Evolutionary conservation across 2,113 vertebrate genomes (phyloP).

Genomic region (Tupaia chinensis): DNA sequence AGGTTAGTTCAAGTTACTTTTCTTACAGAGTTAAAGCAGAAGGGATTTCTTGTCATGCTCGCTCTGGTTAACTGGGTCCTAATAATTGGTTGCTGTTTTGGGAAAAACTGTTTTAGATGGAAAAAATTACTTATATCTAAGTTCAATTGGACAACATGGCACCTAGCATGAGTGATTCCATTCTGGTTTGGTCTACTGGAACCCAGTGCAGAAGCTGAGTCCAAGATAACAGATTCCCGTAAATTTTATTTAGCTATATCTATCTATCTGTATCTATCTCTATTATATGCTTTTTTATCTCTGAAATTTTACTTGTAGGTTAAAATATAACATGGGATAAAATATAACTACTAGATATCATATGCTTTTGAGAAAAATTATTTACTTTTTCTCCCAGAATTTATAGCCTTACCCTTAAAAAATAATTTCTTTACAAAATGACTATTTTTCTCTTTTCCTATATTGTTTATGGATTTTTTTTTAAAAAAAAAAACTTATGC

Average conservation of each 20-base stretch:
- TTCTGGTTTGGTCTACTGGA: not conserved
- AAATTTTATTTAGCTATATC: not conserved
- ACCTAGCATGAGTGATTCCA: not conserved
- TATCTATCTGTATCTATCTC: no score
- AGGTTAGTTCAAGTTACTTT: not conserved
- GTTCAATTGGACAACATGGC: not conserved
- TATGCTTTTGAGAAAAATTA: slow-evolving; percentile 57
- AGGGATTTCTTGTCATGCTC: not conserved
- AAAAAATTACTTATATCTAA: not conserved
- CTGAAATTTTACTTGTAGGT: no score
- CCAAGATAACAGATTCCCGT: not conserved
- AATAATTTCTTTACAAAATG: slow-evolving; percentile 70
- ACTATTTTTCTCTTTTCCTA: slow-evolving; percentile 46
- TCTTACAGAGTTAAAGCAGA: not conserved
- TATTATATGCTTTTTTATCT: not conserved
- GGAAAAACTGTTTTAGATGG: no score
- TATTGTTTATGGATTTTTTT: not conserved
- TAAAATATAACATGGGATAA: no score
- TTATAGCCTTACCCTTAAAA: slow-evolving; percentile 37
- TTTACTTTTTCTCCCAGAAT: slow-evolving; percentile 49
- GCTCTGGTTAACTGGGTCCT: not conserved
- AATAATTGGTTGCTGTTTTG: not conserved
- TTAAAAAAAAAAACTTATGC: not conserved
- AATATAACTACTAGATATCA: no score
- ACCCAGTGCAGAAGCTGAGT: not conserved